Evolutionary conservation across 2,888 invertebrate species (phyloP).

Genomic region (Metopia argyrocephala): DNA sequence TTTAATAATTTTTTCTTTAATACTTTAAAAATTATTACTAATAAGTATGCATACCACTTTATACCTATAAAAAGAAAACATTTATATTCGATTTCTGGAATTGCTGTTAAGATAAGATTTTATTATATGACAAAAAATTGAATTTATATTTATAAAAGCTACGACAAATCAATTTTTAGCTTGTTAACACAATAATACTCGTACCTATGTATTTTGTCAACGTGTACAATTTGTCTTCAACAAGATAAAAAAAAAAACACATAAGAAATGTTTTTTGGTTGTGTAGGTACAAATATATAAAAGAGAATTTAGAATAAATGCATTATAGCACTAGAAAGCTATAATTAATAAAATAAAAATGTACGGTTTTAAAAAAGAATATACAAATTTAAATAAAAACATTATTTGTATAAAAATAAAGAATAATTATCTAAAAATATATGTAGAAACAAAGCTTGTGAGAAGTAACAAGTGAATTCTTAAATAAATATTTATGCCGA

Average conservation of each 20-base stretch:
- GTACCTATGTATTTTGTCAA: constrained; percentile 15
- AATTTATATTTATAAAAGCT: constrained; percentile 10
- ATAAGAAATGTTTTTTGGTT: background rate
- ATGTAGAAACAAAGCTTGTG: background rate
- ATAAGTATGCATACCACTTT: too few species aligned
- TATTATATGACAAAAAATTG: background rate
- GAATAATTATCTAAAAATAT: too few species aligned
- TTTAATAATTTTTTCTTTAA: too few species aligned
- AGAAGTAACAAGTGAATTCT: too few species aligned
- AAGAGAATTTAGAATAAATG: background rate
- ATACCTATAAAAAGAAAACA: background rate
- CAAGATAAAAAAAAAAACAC: constrained; percentile 6
- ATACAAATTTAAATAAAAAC: constrained; percentile 25
- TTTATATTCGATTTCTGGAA: constrained; percentile 1
- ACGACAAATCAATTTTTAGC: background rate
- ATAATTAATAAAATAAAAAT: background rate
- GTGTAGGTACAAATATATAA: constrained; percentile 4
- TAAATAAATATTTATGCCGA: too few species aligned
- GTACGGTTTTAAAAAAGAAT: constrained; percentile 10
- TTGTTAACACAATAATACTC: background rate
- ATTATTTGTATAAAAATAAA: background rate
- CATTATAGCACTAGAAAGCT: background rate
- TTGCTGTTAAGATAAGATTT: constrained; percentile 25
- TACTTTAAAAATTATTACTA: too few species aligned
- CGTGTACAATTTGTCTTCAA: background rate